phyloP scores from a whole-genome alignment of 2,113 vertebrate genomes.

The Salvelinus namaycush region DNA sequence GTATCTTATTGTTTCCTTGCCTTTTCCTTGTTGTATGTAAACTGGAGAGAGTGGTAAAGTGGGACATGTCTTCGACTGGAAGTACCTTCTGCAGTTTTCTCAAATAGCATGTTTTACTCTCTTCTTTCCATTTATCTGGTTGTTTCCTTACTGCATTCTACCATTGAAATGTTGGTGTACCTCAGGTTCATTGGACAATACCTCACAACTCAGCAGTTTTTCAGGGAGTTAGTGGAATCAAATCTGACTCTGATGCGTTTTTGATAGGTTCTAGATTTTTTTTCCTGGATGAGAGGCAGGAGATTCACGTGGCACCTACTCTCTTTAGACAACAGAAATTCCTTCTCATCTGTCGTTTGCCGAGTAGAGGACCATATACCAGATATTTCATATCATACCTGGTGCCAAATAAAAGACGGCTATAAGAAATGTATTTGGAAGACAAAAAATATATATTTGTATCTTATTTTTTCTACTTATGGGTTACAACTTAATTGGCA shows the following conservation, averaged over 20 bases:
- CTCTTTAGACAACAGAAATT: slow-evolving; percentile 33
- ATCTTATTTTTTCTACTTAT: slow-evolving; percentile 21
- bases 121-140: slow-evolving; percentile 47
- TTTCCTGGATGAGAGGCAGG: slow-evolving; percentile 43
- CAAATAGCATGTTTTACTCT: slow-evolving; percentile 73
- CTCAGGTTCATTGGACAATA: slow-evolving; percentile 91
- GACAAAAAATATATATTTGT: slow-evolving; percentile 25
- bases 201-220: slow-evolving; percentile 77
- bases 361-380: slow-evolving; percentile 21
- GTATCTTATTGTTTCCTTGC: slow-evolving; percentile 65
- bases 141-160: slow-evolving; percentile 81
- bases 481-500: slow-evolving; percentile 21
- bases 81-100: slow-evolving; percentile 80
- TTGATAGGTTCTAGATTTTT: slow-evolving; percentile 40
- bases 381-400: slow-evolving; percentile 33
- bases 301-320: slow-evolving; percentile 45
- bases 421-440: slow-evolving; percentile 39
- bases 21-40: slow-evolving; percentile 72
- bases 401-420: slow-evolving; percentile 48
- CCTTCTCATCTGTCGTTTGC: slow-evolving; percentile 31
- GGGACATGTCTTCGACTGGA: slow-evolving; percentile 83
- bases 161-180: slow-evolving; percentile 82
- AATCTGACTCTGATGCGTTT: slow-evolving; percentile 44
- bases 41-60: slow-evolving; percentile 83
- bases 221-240: slow-evolving; percentile 57